These are phyloP conservation scores for Drosophila parabipectinata DNA, from an alignment of 1,140 invertebrate genomes.

Conservation along the genomic window DNA sequence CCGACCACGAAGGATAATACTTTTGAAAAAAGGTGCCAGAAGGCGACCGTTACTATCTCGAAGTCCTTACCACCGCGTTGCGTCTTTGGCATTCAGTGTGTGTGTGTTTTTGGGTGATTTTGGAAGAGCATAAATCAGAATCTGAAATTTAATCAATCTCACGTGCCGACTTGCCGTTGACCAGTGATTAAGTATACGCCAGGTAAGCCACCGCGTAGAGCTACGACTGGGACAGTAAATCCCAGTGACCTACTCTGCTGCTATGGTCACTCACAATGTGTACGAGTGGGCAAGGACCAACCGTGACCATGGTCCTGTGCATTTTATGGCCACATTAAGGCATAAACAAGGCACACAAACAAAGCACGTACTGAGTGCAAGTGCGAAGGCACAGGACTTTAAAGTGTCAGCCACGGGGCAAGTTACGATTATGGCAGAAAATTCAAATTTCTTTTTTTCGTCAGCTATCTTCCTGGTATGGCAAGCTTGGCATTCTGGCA, in stretches of 20 bases:
- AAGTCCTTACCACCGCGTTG: constrained; percentile 6
- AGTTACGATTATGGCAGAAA: constrained; percentile 34
- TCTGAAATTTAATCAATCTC: constrained; percentile 74
- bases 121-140: constrained; percentile 65
- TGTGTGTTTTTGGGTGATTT: constrained; percentile 21
- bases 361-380: constrained; percentile 46
- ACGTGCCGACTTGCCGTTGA: constrained; percentile 58
- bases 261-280: constrained; percentile 27
- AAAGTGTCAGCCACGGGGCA: constrained; percentile 37
- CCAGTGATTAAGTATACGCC: constrained; percentile 68
- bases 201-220: constrained; percentile 59
- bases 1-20: neutral
- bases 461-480: constrained; percentile 4
- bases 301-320: constrained; percentile 36
- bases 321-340: constrained; percentile 74
- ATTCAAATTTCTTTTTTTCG: constrained; percentile 51
- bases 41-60: constrained; percentile 26
- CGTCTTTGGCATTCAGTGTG: constrained; percentile 14
- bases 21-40: constrained; percentile 6
- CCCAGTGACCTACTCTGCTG: constrained; percentile 57
- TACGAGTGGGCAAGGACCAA: neutral
- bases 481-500: neutral
- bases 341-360: constrained; percentile 54
- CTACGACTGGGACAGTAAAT: constrained; percentile 29
- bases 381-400: constrained; percentile 32